These are phyloP conservation scores for Ametastegia equiseti DNA, from an alignment of 2,888 invertebrate genomes.

Conservation along the genomic window DNA sequence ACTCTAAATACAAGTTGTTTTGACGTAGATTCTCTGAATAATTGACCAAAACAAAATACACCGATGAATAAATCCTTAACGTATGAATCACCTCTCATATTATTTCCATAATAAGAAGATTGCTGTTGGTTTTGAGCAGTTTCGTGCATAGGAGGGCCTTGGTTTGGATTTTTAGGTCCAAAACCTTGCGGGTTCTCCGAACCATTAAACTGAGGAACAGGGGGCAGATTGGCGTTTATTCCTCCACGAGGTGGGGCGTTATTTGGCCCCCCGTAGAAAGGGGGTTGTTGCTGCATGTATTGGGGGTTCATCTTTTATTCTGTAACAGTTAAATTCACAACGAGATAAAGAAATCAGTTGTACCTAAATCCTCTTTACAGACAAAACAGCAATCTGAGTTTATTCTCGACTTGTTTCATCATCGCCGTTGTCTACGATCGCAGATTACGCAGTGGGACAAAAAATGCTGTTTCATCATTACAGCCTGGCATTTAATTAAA, in stretches of 20 bases:
- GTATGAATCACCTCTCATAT: constrained; percentile 58
- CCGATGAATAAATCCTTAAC: not conserved
- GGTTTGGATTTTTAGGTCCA: constrained; percentile 61
- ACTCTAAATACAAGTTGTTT: too few relatives aligned
- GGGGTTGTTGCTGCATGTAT: constrained; percentile 72
- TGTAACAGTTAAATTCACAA: constrained; percentile 53
- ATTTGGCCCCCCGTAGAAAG: constrained; percentile 59
- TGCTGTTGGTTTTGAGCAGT: constrained; percentile 60
- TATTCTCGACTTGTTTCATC: too few relatives aligned
- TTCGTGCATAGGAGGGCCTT: constrained; percentile 60
- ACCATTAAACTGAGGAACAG: constrained; percentile 59
- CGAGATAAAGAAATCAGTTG: not conserved
- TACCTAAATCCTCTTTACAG: not conserved
- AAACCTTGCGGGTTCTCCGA: constrained; percentile 56
- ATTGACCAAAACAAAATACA: too few relatives aligned
- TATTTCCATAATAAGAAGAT: constrained; percentile 63
- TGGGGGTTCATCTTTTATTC: constrained; percentile 77
- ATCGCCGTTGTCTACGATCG: not conserved
- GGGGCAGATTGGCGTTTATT: constrained; percentile 63
- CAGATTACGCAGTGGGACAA: not conserved
- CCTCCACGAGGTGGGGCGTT: constrained; percentile 61
- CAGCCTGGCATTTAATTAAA: not conserved
- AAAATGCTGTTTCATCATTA: not conserved
- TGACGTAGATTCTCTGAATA: too few relatives aligned
- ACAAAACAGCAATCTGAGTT: not conserved